Percentiles rank a stretch among this genome's conserved stretches.
Conservation (phyloP, 2,888 invertebrate species). For the Melanotus villosus region DNA sequence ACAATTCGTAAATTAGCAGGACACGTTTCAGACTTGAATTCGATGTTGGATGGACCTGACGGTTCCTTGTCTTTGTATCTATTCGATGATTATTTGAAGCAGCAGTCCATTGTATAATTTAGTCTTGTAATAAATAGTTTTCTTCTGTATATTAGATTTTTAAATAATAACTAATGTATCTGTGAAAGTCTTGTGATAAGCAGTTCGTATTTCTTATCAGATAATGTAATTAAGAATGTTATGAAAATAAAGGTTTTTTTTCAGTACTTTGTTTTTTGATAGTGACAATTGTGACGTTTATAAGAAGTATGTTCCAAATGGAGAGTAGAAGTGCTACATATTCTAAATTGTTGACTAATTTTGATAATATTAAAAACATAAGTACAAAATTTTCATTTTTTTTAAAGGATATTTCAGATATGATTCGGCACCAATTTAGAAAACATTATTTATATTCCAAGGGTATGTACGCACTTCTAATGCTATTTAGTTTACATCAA, state of each 20-base stretch:
- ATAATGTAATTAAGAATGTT: constrained; percentile 24
- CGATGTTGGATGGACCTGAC: constrained; percentile 74
- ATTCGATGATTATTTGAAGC: constrained; percentile 79
- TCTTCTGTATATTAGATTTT: constrained; percentile 7
- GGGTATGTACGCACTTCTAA: constrained; percentile 30
- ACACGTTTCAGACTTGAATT: constrained; percentile 80
- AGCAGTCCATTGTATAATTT: constrained; percentile 46
- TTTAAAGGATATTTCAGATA: background rate
- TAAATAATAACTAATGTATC: background rate
- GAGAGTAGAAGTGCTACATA: background rate
- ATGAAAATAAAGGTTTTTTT: constrained; percentile 18
- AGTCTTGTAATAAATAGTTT: constrained; percentile 13
- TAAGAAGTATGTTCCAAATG: background rate
- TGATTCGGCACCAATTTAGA: constrained; percentile 38
- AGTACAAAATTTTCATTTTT: constrained; percentile 7
- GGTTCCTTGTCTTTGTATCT: constrained; percentile 78
- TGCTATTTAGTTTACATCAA: too few relatives aligned
- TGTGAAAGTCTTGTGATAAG: constrained; percentile 20
- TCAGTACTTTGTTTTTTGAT: background rate
- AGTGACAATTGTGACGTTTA: background rate
- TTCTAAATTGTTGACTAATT: background rate
- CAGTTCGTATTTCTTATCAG: constrained; percentile 17
- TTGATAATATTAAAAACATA: constrained; percentile 16
- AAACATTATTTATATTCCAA: constrained; percentile 41
- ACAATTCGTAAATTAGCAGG: constrained; percentile 81